Evolutionary conservation across 92 coral and sea anemone species (phyloP).

Genomic region (Epizoanthus scotinus): DNA sequence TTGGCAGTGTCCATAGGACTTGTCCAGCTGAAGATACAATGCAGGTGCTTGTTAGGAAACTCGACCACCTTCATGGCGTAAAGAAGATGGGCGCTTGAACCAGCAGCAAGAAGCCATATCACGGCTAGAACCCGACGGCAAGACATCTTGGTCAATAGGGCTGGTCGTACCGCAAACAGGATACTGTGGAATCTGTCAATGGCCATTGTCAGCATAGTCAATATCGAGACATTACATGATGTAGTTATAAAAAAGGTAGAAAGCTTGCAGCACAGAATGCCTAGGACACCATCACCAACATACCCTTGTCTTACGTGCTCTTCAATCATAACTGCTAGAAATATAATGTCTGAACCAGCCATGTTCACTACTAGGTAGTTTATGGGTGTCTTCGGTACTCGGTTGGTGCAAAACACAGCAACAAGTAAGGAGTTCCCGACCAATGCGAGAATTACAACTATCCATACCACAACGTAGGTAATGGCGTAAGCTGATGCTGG

Average conservation of each 20-base stretch:
- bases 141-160: background rate
- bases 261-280: slow-evolving; percentile 1
- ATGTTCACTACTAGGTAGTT: slow-evolving; percentile 15
- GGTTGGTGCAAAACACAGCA: background rate
- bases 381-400: slow-evolving; percentile 1
- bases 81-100: slow-evolving; percentile 2
- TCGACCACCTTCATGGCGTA: background rate
- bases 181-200: slow-evolving; percentile 30
- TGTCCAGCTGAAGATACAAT: background rate
- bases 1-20: background rate
- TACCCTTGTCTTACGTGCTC: background rate
- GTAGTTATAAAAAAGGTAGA: slow-evolving; percentile 9
- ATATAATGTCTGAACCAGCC: slow-evolving; percentile 17
- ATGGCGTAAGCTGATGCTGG: no score
- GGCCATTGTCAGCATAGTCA: slow-evolving; percentile 16
- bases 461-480: no score
- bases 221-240: slow-evolving; percentile 17
- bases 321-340: background rate
- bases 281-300: background rate
- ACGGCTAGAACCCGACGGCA: background rate
- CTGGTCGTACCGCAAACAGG: slow-evolving; percentile 3
- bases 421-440: slow-evolving; percentile 6
- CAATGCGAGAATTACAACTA: background rate
- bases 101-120: slow-evolving; percentile 2
- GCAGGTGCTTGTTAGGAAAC: background rate